Percentiles rank a stretch among this genome's conserved stretches.
Evolutionary conservation across 2,888 invertebrate genomes (phyloP).

Genomic region (Argyresthia albistria): DNA sequence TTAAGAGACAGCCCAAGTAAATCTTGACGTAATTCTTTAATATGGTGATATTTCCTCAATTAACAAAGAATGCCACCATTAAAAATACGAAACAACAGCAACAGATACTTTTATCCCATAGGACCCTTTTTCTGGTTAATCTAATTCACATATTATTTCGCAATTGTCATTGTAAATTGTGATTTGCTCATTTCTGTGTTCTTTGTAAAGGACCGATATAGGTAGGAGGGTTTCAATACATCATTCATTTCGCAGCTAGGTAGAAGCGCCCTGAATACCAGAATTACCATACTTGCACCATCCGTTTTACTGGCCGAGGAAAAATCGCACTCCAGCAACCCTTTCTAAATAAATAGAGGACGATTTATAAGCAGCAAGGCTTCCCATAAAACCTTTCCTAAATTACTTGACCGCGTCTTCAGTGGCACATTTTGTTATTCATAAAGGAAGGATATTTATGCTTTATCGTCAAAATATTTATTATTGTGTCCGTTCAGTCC

Average conservation of each 20-base stretch:
- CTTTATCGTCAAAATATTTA: conserved; percentile 72
- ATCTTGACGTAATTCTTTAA: too few relatives aligned
- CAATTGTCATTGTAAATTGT: too few relatives aligned
- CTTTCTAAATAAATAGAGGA: conserved; percentile 49
- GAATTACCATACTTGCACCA: conserved; percentile 11
- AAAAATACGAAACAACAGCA: too few relatives aligned
- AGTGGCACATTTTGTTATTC: conserved; percentile 65
- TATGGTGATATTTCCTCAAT: too few relatives aligned
- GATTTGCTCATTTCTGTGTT: too few relatives aligned
- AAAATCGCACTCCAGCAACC: conserved; percentile 32
- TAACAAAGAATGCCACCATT: too few relatives aligned
- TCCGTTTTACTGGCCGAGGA: conserved; percentile 26
- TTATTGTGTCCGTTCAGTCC: conserved; percentile 62
- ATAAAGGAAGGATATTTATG: conserved; percentile 68
- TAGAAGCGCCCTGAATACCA: conserved; percentile 4
- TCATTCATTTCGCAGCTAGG: conserved; percentile 1
- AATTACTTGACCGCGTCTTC: conserved; percentile 47
- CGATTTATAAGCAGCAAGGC: conserved; percentile 55
- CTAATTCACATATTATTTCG: too few relatives aligned
- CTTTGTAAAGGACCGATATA: too few relatives aligned
- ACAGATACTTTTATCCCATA: too few relatives aligned
- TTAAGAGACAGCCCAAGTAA: too few relatives aligned
- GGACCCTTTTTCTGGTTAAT: too few relatives aligned
- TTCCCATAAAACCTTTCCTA: conserved; percentile 55
- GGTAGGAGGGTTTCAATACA: too few relatives aligned